Evolutionary conservation across 2,113 vertebrate genomes (phyloP), one percentile per base, ranked within the genome.

Genomic region (Rhineura floridana): DNA sequence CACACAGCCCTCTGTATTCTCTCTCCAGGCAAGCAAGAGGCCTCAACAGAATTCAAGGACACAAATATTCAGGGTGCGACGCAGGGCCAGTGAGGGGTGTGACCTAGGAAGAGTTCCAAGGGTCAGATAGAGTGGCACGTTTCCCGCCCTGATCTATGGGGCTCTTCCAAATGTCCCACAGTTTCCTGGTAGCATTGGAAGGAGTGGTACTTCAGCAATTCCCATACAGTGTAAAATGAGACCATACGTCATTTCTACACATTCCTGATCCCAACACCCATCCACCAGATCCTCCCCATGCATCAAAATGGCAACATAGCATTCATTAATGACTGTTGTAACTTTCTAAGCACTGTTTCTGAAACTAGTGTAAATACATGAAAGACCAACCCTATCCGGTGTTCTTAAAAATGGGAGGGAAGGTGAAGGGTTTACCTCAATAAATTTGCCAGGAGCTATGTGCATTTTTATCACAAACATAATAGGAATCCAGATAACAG

Each of bases 381-480:
- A 59, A 19, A 59, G 2, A 19, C 55, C 15, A 62, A 69, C 11
- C 63, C 42, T 62, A 75, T 28, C 8, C 59, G 52, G 30, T 39
- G 42, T 78, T 13, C 21, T 78, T 25, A n/a, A 44, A 86, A 44
- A 59, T 2, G 48, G 70, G 30, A 81, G 52, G 9, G 2, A 46
- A 76, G 9, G 9, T 62, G 48, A 81, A 86, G 91, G 77, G 84
- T 87, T 96, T 97, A 99, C 99, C 98, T 99, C 98, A 1, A 96
- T 97, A 84, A 99, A 95, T 93, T 96, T 96, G 82, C 99, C 99
- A 1, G 98, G 99, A 5, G 99, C 99, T 84, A 99, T 96, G 46
- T 99, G 91, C 98, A 99, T 99, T 97, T 99, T 99, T 91, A 99
- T 98, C 94, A 97, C 95, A 81, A 99, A 99, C 99, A 99, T 99